Evolutionary conservation across 2,888 invertebrate species (phyloP), one percentile per base, ranked within the genome.

Genomic region (Lomographa bimaculata): DNA sequence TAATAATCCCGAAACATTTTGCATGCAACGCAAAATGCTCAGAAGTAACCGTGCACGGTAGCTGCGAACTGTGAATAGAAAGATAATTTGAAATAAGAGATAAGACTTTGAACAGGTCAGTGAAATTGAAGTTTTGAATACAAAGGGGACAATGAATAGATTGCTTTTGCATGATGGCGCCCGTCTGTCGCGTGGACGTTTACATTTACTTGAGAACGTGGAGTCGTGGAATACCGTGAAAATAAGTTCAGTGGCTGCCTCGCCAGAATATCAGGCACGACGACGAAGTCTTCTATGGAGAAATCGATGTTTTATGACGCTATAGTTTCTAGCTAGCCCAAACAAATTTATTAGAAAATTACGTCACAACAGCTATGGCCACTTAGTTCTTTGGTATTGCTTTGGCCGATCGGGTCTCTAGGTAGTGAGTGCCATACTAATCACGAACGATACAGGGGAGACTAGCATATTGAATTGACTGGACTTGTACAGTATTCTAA

Each of bases 31-130:
- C 59, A 70, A 60, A 66, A 74, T 77, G 71, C 51, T 54, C 56
- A 61, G 50, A 57, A 46, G 29, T 33, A 32, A 2, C 56, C 60
- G 64, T 67, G 64, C 42, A 59, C 50, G 56, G 55, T 59, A 59
- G 40, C 57, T 61, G 67, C 71, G 63, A n/a, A 62, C 52, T 64
- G 46, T 48, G 29, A 35, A 35, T 23, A 32, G 14, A 36, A 19
- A 35, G 23, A 35, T n/a, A n/a, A n/a, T n/a, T n/a, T n/a, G n/a
- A n/a, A n/a, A n/a, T n/a, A n/a, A n/a, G n/a, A n/a, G n/a, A n/a
- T 35, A 26, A 21, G 23, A 42, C 18, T 44, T 51, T 37, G 30
- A 59, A 63, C 66, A 81, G 81, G 81, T 81, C 73, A 81, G 81
- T 81, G 71, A 46, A 60, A 61, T 53, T 71, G 71, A 71, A 50